Conservation (phyloP, 2,113 vertebrate genomes). For the Pteronura brasiliensis region DNA sequence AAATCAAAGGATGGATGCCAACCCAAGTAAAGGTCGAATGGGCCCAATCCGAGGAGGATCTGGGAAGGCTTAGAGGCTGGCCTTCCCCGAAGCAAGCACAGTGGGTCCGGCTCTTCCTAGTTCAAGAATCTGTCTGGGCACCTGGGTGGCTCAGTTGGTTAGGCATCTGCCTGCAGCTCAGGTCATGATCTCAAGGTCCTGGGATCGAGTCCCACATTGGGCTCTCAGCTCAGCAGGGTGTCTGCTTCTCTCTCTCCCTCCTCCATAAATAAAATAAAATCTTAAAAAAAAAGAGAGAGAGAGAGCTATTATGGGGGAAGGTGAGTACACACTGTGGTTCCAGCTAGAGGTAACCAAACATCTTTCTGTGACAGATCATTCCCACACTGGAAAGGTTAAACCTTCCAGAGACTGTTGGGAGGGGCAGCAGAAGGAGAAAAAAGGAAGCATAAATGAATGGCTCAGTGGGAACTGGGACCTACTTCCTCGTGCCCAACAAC, state of each 20-base stretch:
- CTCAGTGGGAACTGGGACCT: neutral
- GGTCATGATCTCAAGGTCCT: neutral
- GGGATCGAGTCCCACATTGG: neutral
- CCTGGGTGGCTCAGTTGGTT: neutral
- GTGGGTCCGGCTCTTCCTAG: neutral
- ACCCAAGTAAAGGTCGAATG: accelerated
- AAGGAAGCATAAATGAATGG: neutral
- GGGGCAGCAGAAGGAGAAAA: neutral
- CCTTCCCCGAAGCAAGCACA: neutral
- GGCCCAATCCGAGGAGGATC: accelerated
- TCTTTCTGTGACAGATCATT: neutral
- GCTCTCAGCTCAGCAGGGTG: neutral
- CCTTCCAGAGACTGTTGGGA: neutral
- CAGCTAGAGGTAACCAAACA: too few relatives aligned
- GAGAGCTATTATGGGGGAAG: neutral
- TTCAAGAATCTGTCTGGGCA: too few relatives aligned
- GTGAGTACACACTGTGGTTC: neutral
- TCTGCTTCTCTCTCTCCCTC: neutral
- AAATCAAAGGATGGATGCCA: neutral
- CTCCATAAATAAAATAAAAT: neutral
- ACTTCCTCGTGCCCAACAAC: neutral
- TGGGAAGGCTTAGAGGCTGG: neutral
- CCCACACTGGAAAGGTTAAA: neutral
- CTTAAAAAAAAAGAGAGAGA: too few relatives aligned
- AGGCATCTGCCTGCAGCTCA: neutral